Conservation (phyloP, 2,888 invertebrate species). For the Agrochola macilenta region DNA sequence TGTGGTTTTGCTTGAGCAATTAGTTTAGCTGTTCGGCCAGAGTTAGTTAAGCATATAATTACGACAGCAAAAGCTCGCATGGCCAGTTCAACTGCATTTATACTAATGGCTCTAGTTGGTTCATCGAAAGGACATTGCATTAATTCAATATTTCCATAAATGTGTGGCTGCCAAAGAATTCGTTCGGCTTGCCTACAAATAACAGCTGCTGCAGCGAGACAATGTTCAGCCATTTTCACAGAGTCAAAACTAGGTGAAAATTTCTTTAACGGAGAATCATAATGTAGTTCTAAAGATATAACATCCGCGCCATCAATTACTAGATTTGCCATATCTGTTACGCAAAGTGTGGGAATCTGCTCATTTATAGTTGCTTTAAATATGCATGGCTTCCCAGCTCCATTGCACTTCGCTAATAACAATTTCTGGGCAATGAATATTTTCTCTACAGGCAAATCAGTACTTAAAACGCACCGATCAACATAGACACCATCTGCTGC, state of each 20-base stretch:
- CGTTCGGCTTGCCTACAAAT: slow-evolving; percentile 97
- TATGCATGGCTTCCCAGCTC: slow-evolving; percentile 96
- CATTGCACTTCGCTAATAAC: slow-evolving; percentile 96
- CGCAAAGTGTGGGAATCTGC: slow-evolving; percentile 94
- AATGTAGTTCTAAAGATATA: slow-evolving; percentile 93
- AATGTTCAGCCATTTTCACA: slow-evolving; percentile 91
- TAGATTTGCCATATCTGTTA: slow-evolving; percentile 97
- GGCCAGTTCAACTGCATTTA: slow-evolving; percentile 84
- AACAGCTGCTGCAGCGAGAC: slow-evolving; percentile 93
- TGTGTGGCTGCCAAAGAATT: slow-evolving; percentile 94
- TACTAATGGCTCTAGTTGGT: slow-evolving; percentile 89
- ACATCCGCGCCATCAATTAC: slow-evolving; percentile 97
- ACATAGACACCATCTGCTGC: slow-evolving; percentile 97
- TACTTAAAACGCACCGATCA: slow-evolving; percentile 95
- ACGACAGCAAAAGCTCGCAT: slow-evolving; percentile 81
- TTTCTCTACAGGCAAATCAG: slow-evolving; percentile 96
- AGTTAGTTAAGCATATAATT: slow-evolving; percentile 94
- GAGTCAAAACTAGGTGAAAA: slow-evolving; percentile 78
- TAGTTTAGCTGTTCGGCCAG: slow-evolving; percentile 93
- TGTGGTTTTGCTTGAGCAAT: slow-evolving; percentile 92
- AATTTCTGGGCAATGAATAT: slow-evolving; percentile 96
- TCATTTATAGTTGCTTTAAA: slow-evolving; percentile 97
- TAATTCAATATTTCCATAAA: slow-evolving; percentile 93
- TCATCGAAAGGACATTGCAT: slow-evolving; percentile 90
- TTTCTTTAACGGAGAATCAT: slow-evolving; percentile 84